Evolutionary conservation across 2,113 vertebrate genomes (phyloP).

Genomic region (Piprites chloris): DNA sequence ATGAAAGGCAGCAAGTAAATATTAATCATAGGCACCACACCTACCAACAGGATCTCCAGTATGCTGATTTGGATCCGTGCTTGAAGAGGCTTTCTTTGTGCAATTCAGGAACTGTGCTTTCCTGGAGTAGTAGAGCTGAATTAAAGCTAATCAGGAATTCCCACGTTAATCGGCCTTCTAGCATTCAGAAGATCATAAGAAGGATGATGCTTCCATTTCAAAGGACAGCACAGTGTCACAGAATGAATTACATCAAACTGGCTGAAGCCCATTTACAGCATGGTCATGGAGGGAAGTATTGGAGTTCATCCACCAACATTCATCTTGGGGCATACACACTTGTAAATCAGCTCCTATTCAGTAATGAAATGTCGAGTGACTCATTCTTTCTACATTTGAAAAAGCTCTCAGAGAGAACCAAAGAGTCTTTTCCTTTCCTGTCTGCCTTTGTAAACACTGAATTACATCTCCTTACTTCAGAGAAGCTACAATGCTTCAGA

Average conservation of each 20-base stretch:
- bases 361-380: constrained; percentile 32
- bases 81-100: constrained; percentile 31
- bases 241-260: constrained; percentile 9
- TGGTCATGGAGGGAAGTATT: not conserved
- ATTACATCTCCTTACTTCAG: not conserved
- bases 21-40: constrained; percentile 50
- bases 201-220: constrained; percentile 32
- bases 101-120: constrained; percentile 11
- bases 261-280: constrained; percentile 16
- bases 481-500: not conserved
- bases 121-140: constrained; percentile 20
- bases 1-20: constrained; percentile 42
- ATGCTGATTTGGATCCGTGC: not conserved
- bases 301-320: not conserved
- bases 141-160: constrained; percentile 48
- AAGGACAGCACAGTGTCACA: not conserved
- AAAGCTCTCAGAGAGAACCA: constrained; percentile 34
- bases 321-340: not conserved
- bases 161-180: constrained; percentile 23
- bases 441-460: constrained; percentile 27
- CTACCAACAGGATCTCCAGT: constrained; percentile 42
- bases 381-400: constrained; percentile 31
- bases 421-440: constrained; percentile 7
- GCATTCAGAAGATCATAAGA: constrained; percentile 22
- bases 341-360: constrained; percentile 52